Percentiles rank a stretch among this genome's conserved stretches.
Evolutionary conservation across 2,888 invertebrate genomes (phyloP).

Genomic region (Amphimallon solstitiale): DNA sequence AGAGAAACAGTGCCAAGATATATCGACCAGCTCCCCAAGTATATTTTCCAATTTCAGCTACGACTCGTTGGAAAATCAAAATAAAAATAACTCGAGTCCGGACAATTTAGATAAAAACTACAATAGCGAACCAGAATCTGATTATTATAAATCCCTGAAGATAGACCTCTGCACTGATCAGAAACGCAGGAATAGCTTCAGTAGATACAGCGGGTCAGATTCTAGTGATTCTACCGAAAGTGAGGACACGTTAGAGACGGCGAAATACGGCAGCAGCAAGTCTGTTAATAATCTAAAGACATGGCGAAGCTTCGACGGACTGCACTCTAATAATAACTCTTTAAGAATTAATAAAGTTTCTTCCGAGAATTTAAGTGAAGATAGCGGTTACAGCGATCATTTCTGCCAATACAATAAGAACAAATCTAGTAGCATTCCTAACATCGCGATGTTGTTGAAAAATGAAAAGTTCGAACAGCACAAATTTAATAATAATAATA

Average conservation of each 20-base stretch:
- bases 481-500: conserved; percentile 1
- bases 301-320: conserved; percentile 62
- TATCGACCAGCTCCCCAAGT: conserved; percentile 63
- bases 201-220: conserved; percentile 51
- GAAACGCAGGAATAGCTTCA: neutral
- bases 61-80: conserved; percentile 66
- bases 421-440: conserved; percentile 64
- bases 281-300: conserved; percentile 61
- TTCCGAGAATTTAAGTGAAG: conserved; percentile 82
- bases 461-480: conserved; percentile 45
- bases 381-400: conserved; percentile 79
- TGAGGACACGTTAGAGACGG: conserved; percentile 56
- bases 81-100: conserved; percentile 62
- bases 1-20: conserved; percentile 74
- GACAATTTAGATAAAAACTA: conserved; percentile 65
- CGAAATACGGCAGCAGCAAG: conserved; percentile 55
- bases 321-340: conserved; percentile 45
- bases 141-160: conserved; percentile 57
- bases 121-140: conserved; percentile 56
- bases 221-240: conserved; percentile 57
- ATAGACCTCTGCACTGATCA: conserved; percentile 46
- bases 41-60: conserved; percentile 66
- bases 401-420: conserved; percentile 54
- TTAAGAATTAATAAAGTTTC: conserved; percentile 63
- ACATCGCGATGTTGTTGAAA: conserved; percentile 55